These are phyloP conservation scores for Cyanoliseus patagonus DNA, from an alignment of 2,113 vertebrate genomes.

Conservation along the genomic window DNA sequence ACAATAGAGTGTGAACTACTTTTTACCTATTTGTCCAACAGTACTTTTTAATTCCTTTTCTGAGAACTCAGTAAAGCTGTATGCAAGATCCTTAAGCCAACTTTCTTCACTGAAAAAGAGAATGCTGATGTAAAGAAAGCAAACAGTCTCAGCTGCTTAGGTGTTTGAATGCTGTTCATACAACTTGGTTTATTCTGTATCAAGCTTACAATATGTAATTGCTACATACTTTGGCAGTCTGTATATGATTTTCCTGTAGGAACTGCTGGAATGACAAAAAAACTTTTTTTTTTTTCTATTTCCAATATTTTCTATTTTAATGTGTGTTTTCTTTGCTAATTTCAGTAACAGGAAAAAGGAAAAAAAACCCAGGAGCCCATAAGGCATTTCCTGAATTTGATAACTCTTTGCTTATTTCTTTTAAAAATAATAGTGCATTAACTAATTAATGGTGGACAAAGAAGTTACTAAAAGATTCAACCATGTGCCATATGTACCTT, in stretches of 20 bases:
- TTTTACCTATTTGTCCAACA: not conserved
- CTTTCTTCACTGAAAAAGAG: not conserved
- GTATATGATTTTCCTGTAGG: not conserved
- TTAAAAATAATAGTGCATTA: not conserved
- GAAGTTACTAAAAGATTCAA: not conserved
- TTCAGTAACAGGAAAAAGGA: not conserved
- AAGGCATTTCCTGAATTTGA: not conserved
- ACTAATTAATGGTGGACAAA: not conserved
- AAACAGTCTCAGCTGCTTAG: not conserved
- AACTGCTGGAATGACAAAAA: not conserved
- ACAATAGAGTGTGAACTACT: not conserved
- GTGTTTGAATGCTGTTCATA: not conserved
- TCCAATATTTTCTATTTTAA: not conserved
- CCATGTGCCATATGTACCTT: not conserved
- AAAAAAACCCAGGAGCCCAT: not conserved
- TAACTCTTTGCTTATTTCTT: not conserved
- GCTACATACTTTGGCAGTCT: not conserved
- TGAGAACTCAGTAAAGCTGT: not conserved
- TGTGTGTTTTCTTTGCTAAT: not conserved
- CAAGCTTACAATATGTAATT: not conserved
- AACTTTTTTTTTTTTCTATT: not conserved
- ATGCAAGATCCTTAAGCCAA: not conserved
- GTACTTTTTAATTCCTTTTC: not conserved
- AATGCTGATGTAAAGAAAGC: not conserved
- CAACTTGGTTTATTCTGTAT: not conserved